phyloP scores from a whole-genome alignment of 2,888 invertebrate genomes.

The Epistrophe eligans region DNA sequence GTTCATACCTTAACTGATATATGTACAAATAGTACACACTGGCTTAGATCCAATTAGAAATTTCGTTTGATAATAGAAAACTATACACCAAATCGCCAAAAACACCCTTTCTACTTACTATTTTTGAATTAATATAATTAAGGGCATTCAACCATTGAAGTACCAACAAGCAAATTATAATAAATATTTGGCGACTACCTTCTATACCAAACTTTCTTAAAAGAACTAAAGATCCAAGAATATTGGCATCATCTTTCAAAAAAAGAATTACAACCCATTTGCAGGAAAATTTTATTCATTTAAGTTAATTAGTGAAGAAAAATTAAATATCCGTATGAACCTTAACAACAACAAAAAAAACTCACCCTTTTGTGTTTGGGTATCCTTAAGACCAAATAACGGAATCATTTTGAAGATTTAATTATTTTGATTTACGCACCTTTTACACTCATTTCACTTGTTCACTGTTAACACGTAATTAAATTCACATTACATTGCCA shows the following conservation, averaged over 20 bases:
- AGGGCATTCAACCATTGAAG: constrained; percentile 50
- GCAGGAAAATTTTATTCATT: background rate
- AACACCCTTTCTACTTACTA: background rate
- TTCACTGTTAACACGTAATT: constrained; percentile 50
- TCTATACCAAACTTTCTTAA: background rate
- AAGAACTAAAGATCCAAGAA: background rate
- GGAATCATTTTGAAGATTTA: constrained; percentile 44
- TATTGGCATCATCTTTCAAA: background rate
- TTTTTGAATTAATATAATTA: constrained; percentile 47
- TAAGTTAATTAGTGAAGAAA: constrained; percentile 12
- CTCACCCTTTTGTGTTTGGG: constrained; percentile 49
- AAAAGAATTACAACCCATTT: constrained; percentile 21
- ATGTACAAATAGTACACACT: constrained; percentile 1
- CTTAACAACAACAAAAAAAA: constrained; percentile 37
- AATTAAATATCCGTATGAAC: constrained; percentile 2
- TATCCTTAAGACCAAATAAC: constrained; percentile 44
- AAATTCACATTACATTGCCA: constrained; percentile 59
- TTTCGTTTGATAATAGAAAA: constrained; percentile 48
- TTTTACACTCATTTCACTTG: constrained; percentile 35
- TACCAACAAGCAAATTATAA: constrained; percentile 13
- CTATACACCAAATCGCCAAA: constrained; percentile 6
- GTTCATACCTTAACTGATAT: background rate
- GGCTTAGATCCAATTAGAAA: constrained; percentile 57
- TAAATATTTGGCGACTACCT: background rate
- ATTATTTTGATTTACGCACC: constrained; percentile 57